A percentile compares a stretch with the other conserved stretches of the same genome.
These are phyloP conservation scores for Hepsetus odoe DNA, from an alignment of 2,113 vertebrate genomes.

Conservation along the genomic window DNA sequence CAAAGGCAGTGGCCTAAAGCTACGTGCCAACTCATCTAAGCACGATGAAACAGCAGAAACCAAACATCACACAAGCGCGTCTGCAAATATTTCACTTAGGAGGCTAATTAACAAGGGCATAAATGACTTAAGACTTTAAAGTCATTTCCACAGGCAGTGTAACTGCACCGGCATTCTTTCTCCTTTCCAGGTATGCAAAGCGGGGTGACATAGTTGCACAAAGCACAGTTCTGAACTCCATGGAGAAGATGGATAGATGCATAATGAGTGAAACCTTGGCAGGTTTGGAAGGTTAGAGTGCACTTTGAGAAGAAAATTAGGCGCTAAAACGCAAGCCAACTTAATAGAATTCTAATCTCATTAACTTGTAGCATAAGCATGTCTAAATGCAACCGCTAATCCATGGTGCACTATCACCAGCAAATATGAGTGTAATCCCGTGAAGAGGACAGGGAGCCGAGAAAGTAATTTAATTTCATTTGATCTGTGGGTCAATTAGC, in stretches of 20 bases:
- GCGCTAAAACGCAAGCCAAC: slow-evolving; percentile 83
- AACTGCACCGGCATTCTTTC: slow-evolving; percentile 6
- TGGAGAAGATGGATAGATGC: neutral
- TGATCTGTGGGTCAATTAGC: slow-evolving; percentile 82
- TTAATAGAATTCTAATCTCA: slow-evolving; percentile 91
- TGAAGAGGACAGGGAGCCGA: slow-evolving; percentile 73
- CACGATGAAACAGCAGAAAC: slow-evolving; percentile 35
- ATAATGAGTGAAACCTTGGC: neutral
- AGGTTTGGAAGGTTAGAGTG: slow-evolving; percentile 51
- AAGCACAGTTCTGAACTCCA: neutral
- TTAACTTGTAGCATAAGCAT: slow-evolving; percentile 85
- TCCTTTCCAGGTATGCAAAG: slow-evolving; percentile 6
- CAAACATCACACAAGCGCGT: slow-evolving; percentile 4
- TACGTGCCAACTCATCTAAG: slow-evolving; percentile 21
- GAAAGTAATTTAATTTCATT: slow-evolving; percentile 85
- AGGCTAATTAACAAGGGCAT: slow-evolving; percentile 32
- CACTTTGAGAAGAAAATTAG: slow-evolving; percentile 77
- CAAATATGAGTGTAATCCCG: slow-evolving; percentile 83
- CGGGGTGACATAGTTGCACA: neutral
- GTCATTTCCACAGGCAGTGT: slow-evolving; percentile 24
- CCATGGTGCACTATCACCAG: slow-evolving; percentile 82
- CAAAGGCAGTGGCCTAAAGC: slow-evolving; percentile 24
- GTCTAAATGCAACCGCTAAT: slow-evolving; percentile 83
- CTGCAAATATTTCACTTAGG: slow-evolving; percentile 10
- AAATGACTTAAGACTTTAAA: slow-evolving; percentile 23